Percentiles rank a stretch among this genome's conserved stretches.
Conservation (phyloP, 1,140 invertebrate species). For the Wasmannia auropunctata region DNA sequence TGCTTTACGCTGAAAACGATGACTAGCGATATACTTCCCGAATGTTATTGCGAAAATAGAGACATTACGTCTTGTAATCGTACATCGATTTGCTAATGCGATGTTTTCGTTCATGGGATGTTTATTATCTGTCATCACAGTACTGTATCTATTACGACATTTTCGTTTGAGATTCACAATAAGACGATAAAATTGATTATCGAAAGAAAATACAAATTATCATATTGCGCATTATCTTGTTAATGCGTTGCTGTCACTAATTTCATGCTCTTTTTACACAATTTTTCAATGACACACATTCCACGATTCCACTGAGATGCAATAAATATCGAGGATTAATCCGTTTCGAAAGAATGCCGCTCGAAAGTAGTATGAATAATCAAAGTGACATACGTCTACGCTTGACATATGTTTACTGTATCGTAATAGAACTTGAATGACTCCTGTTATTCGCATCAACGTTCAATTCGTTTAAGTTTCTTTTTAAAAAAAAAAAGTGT, state of each 20-base stretch:
- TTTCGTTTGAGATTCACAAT: background rate
- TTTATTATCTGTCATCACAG: background rate
- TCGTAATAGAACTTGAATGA: slow-evolving; percentile 1
- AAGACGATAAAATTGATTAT: background rate
- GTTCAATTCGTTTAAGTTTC: background rate
- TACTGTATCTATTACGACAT: background rate
- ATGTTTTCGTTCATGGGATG: background rate
- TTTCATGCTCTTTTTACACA: background rate
- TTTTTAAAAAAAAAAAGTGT: background rate
- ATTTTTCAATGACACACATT: background rate
- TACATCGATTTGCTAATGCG: background rate
- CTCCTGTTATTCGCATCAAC: background rate
- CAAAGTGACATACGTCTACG: background rate
- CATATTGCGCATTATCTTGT: background rate
- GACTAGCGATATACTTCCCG: background rate
- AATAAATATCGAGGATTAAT: background rate
- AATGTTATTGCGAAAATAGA: background rate
- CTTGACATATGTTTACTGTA: background rate
- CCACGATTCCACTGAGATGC: background rate
- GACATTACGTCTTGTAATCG: background rate
- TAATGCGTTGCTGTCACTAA: background rate
- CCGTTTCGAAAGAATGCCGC: background rate
- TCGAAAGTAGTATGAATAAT: background rate
- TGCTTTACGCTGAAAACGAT: background rate
- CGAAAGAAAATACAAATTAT: background rate